These are phyloP conservation scores for Cecidostiba fungosa DNA, from an alignment of 2,888 invertebrate species.

Conservation along the genomic window DNA sequence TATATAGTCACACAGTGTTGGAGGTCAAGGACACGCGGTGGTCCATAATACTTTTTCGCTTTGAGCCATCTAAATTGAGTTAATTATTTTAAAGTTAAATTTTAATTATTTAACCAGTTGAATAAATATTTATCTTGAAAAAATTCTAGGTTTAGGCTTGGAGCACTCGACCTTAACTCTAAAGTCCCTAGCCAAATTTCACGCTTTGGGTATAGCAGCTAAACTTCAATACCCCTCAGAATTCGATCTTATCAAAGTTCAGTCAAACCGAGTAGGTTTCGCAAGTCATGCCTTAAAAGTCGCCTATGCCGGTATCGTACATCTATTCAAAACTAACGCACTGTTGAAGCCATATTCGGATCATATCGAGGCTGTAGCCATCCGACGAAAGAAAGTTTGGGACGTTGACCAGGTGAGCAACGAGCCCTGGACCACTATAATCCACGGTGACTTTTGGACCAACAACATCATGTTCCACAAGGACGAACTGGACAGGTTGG, in stretches of 20 bases:
- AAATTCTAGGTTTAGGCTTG: constrained; percentile 79
- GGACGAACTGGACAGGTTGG: constrained; percentile 75
- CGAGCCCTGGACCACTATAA: constrained; percentile 72
- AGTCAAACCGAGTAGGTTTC: constrained; percentile 73
- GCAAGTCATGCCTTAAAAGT: background rate
- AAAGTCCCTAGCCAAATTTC: constrained; percentile 82
- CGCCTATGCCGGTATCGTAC: constrained; percentile 70
- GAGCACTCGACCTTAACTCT: constrained; percentile 80
- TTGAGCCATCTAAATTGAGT: background rate
- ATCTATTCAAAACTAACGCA: background rate
- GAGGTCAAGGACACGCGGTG: no score
- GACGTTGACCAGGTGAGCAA: background rate
- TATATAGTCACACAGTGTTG: no score
- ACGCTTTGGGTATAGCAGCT: constrained; percentile 83
- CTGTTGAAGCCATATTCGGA: background rate
- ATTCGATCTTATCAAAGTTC: constrained; percentile 71
- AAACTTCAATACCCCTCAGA: constrained; percentile 76
- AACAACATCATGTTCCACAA: constrained; percentile 83
- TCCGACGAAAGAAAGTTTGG: no score
- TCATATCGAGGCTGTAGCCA: background rate
- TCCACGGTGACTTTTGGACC: constrained; percentile 83
- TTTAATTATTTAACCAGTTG: background rate
- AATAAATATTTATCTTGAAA: constrained; percentile 66
- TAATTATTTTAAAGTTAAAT: background rate
- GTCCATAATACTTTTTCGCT: background rate